phyloP scores from a whole-genome alignment of 2,888 invertebrate species.

The Miltochrista miniata region DNA sequence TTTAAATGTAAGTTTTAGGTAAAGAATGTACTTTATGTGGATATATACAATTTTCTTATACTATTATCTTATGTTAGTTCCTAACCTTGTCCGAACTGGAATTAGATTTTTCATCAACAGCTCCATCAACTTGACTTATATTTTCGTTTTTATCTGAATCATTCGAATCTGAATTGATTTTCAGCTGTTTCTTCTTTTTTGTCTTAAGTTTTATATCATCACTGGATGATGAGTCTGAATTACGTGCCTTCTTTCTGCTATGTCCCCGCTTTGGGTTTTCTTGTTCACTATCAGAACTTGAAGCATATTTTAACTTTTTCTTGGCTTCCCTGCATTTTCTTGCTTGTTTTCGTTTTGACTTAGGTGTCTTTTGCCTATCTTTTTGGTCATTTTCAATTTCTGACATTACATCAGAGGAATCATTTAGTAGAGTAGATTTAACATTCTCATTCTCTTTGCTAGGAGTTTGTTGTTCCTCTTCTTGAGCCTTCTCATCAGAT shows the following conservation, averaged over 20 bases:
- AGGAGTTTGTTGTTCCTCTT: constrained; percentile 27
- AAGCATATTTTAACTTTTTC: constrained; percentile 61
- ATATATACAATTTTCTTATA: constrained; percentile 11
- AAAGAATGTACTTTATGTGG: constrained; percentile 11
- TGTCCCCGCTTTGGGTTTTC: constrained; percentile 28
- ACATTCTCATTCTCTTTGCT: constrained; percentile 23
- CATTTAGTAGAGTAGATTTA: constrained; percentile 37
- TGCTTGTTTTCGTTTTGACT: constrained; percentile 53
- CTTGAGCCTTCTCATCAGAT: constrained; percentile 33
- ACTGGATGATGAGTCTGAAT: constrained; percentile 42
- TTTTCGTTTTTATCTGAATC: constrained; percentile 17
- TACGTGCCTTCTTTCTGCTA: constrained; percentile 13
- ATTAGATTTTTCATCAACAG: constrained; percentile 46
- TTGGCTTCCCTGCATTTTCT: constrained; percentile 67
- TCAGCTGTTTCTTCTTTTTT: constrained; percentile 18
- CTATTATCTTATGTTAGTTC: constrained; percentile 33
- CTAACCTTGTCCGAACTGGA: constrained; percentile 71
- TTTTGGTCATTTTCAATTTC: constrained; percentile 24
- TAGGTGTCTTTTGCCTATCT: constrained; percentile 32
- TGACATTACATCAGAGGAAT: constrained; percentile 34
- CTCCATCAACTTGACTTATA: constrained; percentile 31
- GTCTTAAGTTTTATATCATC: constrained; percentile 28
- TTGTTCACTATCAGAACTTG: constrained; percentile 69
- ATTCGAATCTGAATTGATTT: constrained; percentile 11
- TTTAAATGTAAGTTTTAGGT: constrained; percentile 8